phyloP scores from a whole-genome alignment of 2,888 invertebrate species.

The Agrotis puta region DNA sequence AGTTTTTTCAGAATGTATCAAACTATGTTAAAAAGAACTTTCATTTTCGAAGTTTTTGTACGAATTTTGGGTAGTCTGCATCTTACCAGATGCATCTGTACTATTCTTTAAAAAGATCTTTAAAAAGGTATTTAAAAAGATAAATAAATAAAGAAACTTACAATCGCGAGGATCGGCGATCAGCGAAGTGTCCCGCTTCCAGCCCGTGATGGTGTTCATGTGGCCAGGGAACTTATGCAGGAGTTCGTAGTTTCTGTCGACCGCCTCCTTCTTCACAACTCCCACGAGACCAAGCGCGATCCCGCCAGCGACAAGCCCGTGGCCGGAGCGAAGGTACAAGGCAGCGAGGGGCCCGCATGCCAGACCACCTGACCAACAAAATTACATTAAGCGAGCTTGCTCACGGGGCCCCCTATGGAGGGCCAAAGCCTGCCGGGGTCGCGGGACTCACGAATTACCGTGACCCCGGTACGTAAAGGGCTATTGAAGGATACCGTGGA shows the following conservation, averaged over 20 bases:
- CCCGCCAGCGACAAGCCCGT: constrained; percentile 78
- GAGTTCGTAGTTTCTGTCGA: constrained; percentile 67
- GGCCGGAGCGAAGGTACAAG: constrained; percentile 75
- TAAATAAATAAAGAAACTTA: constrained; percentile 48
- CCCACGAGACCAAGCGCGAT: constrained; percentile 75
- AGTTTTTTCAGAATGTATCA: too few species aligned
- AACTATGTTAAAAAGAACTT: too few species aligned
- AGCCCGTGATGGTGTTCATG: constrained; percentile 69
- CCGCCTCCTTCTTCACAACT: constrained; percentile 77
- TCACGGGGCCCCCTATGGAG: too few species aligned
- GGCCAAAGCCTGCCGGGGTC: too few species aligned
- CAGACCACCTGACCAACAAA: constrained; percentile 75
- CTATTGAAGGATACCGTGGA: too few species aligned
- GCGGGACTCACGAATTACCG: too few species aligned
- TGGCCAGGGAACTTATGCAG: constrained; percentile 67
- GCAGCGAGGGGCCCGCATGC: constrained; percentile 82
- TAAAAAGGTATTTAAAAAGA: neutral
- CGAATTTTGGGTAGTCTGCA: too few species aligned
- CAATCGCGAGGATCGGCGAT: constrained; percentile 77
- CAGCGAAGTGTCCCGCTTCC: constrained; percentile 75
- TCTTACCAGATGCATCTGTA: too few species aligned
- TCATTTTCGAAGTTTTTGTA: too few species aligned
- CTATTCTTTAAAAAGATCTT: too few species aligned
- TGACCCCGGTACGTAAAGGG: too few species aligned
- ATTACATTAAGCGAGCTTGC: too few species aligned